Conservation (phyloP, 2,797 vertebrate species). For the Spea hammondii region DNA sequence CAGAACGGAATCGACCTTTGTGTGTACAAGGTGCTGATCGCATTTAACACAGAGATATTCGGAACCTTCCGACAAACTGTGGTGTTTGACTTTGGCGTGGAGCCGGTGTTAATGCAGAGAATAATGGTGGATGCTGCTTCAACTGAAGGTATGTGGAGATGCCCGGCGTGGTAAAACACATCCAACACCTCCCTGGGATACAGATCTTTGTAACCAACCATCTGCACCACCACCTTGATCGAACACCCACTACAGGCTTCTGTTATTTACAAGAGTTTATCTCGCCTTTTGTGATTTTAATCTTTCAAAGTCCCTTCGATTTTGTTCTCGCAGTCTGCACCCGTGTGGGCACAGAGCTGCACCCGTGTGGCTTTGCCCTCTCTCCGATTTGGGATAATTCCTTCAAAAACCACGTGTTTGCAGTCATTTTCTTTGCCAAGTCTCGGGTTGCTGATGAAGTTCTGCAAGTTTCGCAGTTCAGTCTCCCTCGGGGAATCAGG, state of each 20-base stretch:
- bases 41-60: constrained; percentile 97
- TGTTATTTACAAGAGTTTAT: too few species aligned
- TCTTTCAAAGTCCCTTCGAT: too few species aligned
- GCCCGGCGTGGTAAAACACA: too few species aligned
- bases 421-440: constrained; percentile 6
- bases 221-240: too few species aligned
- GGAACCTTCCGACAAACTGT: constrained; percentile 98
- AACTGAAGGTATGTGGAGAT: constrained; percentile 84
- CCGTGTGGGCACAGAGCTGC: too few species aligned
- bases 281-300: too few species aligned
- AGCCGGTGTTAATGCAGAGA: constrained; percentile 97
- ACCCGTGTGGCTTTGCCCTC: too few species aligned
- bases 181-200: too few species aligned
- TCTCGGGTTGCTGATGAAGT: constrained; percentile 4
- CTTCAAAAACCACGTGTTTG: neutral
- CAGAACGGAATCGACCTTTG: constrained; percentile 94
- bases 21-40: constrained; percentile 89
- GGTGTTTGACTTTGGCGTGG: constrained; percentile 96
- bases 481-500: neutral
- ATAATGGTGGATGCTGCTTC: constrained; percentile 98
- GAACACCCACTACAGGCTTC: too few species aligned
- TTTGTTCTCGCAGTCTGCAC: too few species aligned
- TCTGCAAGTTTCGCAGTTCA: constrained; percentile 16
- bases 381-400: neutral
- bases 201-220: too few species aligned